A percentile compares a stretch with the other conserved stretches of the same genome.
Evolutionary conservation across 2,113 vertebrate genomes (phyloP).

Genomic region (Thomomys bottae): DNA sequence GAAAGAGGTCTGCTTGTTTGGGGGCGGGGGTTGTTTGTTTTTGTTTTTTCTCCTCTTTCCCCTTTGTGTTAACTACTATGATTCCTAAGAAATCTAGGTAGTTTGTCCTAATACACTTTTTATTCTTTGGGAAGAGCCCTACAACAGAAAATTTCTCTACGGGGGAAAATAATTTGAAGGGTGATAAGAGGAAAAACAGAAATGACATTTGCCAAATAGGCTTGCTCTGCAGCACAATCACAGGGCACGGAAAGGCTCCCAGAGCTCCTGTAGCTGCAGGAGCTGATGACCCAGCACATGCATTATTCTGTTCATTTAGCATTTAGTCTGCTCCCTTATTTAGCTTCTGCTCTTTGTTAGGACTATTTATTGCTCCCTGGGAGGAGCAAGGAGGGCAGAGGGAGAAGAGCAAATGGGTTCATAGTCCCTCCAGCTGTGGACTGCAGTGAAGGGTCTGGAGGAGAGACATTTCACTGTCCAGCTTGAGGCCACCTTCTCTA

Average conservation of each 20-base stretch:
- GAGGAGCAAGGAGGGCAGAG: neutral
- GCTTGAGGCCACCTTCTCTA: conserved; percentile 6
- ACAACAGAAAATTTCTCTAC: conserved; percentile 16
- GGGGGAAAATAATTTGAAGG: neutral
- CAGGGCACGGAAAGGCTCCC: neutral
- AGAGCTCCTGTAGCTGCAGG: neutral
- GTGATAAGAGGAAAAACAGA: neutral
- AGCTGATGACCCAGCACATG: neutral
- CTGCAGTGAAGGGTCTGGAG: neutral
- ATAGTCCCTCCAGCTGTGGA: neutral
- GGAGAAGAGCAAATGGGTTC: neutral
- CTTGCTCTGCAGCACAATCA: neutral
- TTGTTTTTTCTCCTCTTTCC: neutral
- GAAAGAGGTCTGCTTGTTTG: neutral
- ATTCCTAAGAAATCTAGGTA: neutral
- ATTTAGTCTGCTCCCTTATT: neutral
- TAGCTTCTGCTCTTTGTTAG: conserved; percentile 41
- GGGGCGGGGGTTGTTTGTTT: too few species aligned
- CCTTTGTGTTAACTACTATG: neutral
- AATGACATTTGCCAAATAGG: neutral
- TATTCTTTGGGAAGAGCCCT: neutral
- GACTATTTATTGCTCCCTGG: conserved; percentile 22
- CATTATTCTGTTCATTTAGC: conserved; percentile 40
- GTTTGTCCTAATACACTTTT: neutral
- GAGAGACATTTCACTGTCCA: neutral